Base-by-base conservation (phyloP, 2,797 vertebrate species). In the Clamator glandarius region DNA sequence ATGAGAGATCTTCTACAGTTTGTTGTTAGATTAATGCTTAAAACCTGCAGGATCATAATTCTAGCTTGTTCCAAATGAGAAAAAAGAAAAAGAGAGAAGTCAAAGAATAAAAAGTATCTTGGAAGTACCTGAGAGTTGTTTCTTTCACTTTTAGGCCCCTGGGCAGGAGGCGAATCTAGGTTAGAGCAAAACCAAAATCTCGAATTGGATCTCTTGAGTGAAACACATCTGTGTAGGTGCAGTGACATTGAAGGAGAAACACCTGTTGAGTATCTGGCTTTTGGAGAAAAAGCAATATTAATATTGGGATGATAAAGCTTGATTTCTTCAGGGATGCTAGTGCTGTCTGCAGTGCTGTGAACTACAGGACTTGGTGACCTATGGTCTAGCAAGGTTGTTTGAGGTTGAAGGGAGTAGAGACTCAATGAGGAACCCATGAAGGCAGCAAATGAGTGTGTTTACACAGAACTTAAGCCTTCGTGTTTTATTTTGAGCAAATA, bases 231-330 rank as follows among this genome's bases (percentile, higher is more conserved):
- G 9, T 23, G 33, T 76, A 87, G 41, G 21, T 90, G 13, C 26
- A 64, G 55, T 12, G 12, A 25, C 23, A 12, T 3, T 1, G 2
- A 33, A 80, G 55, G 13, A 70, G 36, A 50, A 84, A 14, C 24
- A 25, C 5, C 19, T 58, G 29, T 25, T 39, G 87, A 63, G 35
- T 23, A 23, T 44, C 5, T 89, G 68, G 12, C 9, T 72, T 63
- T 48, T 85, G n/a, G 25, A 52, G 31, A 42, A 15, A 24, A 66
- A 33, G 0, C 7, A 66, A 0, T 20, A 2, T 14, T 29, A 2
- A 0, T 5, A 1, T 0, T n/a, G 66, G 62, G 42, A 10, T 59
- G 78, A 17, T 61, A 2, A 24, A 29, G 46, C 31, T 87, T 9
- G 3, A 19, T 63, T 72, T 58, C 58, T 83, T 1, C 39, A 62